phyloP scores from a whole-genome alignment of 1,140 invertebrate genomes.

The Augochlora pura region DNA sequence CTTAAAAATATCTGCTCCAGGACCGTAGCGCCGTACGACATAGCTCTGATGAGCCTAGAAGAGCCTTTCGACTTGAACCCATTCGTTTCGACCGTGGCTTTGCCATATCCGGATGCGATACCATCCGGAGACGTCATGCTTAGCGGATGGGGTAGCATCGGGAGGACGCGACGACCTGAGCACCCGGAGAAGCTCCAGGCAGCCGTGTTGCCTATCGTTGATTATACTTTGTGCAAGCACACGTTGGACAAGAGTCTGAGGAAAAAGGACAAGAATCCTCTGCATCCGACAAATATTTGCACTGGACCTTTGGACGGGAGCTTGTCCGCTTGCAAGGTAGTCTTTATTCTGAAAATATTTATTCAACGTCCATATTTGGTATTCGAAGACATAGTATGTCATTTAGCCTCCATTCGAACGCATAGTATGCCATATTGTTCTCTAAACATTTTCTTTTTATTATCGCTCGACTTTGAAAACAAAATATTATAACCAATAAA shows the following conservation, averaged over 20 bases:
- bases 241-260: constrained; percentile 65
- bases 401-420: no score
- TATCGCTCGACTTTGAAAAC: no score
- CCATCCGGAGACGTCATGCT: constrained; percentile 77
- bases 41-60: constrained; percentile 80
- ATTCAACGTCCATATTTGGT: no score
- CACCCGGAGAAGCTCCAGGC: constrained; percentile 75
- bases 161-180: constrained; percentile 68
- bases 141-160: constrained; percentile 79
- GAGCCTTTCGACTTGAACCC: constrained; percentile 76
- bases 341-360: no score
- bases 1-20: constrained; percentile 36
- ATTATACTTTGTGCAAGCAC: constrained; percentile 73
- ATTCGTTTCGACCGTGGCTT: constrained; percentile 73
- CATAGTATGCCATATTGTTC: no score
- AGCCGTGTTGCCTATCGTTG: constrained; percentile 76
- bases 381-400: no score
- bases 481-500: no score
- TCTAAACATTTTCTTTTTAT: no score
- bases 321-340: constrained; percentile 77
- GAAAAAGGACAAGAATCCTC: constrained; percentile 66
- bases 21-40: constrained; percentile 78
- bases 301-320: constrained; percentile 79
- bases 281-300: constrained; percentile 79
- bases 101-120: constrained; percentile 73